Evolutionary conservation across 2,888 invertebrate species (phyloP).

Genomic region (Drosophila anceps): DNA sequence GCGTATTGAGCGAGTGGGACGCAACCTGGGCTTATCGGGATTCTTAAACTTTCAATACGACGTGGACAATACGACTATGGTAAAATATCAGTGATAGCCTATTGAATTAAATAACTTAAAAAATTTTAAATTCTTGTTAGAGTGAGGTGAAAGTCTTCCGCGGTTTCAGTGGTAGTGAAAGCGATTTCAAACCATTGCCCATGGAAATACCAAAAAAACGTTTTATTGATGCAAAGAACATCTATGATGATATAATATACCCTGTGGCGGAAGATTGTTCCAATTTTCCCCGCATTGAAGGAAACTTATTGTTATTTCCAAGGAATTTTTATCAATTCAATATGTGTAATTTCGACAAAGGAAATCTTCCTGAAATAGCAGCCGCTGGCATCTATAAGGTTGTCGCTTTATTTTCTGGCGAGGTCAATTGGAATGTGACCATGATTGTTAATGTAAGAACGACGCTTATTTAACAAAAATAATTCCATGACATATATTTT

Average conservation of each 20-base stretch:
- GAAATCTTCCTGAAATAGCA: background rate
- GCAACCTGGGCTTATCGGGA: background rate
- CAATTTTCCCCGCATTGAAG: background rate
- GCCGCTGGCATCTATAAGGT: background rate
- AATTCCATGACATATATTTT: no score
- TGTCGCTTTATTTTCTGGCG: rapidly evolving
- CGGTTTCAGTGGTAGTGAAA: background rate
- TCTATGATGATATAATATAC: background rate
- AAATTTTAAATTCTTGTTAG: no score
- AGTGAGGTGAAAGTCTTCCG: background rate
- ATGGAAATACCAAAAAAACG: background rate
- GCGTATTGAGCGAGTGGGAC: background rate
- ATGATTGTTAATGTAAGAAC: no score
- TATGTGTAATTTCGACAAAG: background rate
- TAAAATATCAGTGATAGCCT: no score
- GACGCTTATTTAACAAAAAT: no score
- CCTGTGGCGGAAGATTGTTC: background rate
- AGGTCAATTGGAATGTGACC: background rate
- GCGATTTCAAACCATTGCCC: background rate
- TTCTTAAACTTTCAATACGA: constrained; percentile 4
- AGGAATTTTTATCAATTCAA: background rate
- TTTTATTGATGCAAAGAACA: background rate
- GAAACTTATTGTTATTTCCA: background rate
- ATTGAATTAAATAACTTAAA: no score
- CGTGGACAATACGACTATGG: background rate